Evolutionary conservation across 2,888 invertebrate species (phyloP), one percentile per base, ranked within the genome.

Genomic region (Chrysolina haemoptera): DNA sequence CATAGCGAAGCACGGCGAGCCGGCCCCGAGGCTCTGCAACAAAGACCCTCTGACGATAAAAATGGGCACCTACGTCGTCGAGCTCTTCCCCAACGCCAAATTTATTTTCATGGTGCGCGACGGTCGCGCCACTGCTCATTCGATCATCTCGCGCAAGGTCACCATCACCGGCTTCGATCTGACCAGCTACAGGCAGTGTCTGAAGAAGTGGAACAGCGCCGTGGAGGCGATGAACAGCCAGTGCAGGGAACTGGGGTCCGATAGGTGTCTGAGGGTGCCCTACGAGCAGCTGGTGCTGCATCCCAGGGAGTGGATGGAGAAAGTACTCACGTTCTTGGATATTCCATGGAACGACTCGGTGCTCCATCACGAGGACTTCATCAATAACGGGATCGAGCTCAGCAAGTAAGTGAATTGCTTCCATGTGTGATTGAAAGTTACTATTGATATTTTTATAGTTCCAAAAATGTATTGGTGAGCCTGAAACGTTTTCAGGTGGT

Each of bases 41-140:
- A 99, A 99, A 89, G 99, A 99, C 90, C 99, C 99, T 68, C 93
- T 99, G 81, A 98, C 98, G 73, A 92, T 99, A 81, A 98, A 98
- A 90, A 98, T 98, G 92, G 98, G 98, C 85, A 94, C 95, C 69
- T 99, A 97, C 88, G 94, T 99, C 83, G 92, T 96, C 78, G 95
- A 96, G 86, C 91, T 99, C 76, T 99, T 99, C 89, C 99, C 99
- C 62, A 97, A 98, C 87, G 95, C 98, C 74, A 98, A 98, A 89
- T 99, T 98, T 89, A 91, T 99, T 83, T 96, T 99, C 89, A 98
- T 99, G 98, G 94, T 99, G 83, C 94, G 99, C 78, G 99, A 99
- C 88, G 99, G 99, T 35, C 93, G 99, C 78, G 99, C 99, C 76
- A 98, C 98, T 27, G 98, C 98, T 76, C 98, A 99, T 90, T 99